Conservation (phyloP, 2,888 invertebrate genomes). For the Hyalella azteca region DNA sequence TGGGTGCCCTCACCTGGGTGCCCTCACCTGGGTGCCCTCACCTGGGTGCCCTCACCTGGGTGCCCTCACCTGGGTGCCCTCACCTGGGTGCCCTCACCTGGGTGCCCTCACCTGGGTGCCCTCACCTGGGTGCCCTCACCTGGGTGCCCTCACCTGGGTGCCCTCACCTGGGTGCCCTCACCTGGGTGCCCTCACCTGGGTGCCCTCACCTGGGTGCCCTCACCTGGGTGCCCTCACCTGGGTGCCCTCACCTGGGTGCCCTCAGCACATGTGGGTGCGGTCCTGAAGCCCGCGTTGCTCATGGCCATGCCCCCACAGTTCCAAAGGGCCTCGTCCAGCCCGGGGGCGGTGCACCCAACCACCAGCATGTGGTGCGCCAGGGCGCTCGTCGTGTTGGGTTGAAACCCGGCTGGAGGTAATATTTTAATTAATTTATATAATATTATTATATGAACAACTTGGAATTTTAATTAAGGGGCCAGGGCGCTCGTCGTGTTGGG, state of each 20-base stretch:
- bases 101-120: too few relatives aligned
- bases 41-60: too few relatives aligned
- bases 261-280: conserved; percentile 77
- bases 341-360: conserved; percentile 86
- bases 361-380: conserved; percentile 92
- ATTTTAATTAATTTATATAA: not conserved
- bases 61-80: too few relatives aligned
- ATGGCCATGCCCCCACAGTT: conserved; percentile 90
- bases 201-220: too few relatives aligned
- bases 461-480: conserved; percentile 67
- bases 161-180: too few relatives aligned
- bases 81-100: too few relatives aligned
- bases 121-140: too few relatives aligned
- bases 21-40: too few relatives aligned
- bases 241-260: conserved; percentile 63
- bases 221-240: too few relatives aligned
- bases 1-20: too few relatives aligned
- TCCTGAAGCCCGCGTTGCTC: conserved; percentile 65
- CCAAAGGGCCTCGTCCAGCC: conserved; percentile 66
- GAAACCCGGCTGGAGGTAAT: conserved; percentile 78
- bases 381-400: conserved; percentile 88
- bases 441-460: conserved; percentile 20
- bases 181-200: too few relatives aligned
- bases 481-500: conserved; percentile 89
- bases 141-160: too few relatives aligned